A percentile compares a stretch with the other conserved stretches of the same genome.
Evolutionary conservation across 2,797 vertebrate genomes (phyloP).

Genomic region (Darevskia mixta): DNA sequence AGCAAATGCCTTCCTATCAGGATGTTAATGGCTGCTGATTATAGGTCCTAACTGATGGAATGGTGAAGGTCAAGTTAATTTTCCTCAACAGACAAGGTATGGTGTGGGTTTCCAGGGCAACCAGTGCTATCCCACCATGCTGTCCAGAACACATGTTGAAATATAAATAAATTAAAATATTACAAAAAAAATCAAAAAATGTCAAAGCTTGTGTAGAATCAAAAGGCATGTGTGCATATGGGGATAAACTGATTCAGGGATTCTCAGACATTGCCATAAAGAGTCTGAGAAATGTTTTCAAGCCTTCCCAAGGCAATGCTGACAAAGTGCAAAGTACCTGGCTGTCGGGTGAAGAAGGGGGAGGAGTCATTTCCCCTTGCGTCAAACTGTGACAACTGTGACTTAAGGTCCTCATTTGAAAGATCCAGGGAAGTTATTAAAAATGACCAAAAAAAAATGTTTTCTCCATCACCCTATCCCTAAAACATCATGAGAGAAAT

Average conservation of each 20-base stretch:
- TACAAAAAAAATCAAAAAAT: slow-evolving; percentile 18
- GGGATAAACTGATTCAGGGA: background rate
- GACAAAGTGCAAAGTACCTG: background rate
- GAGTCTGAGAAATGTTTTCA: background rate
- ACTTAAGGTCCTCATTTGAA: background rate
- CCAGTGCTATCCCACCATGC: background rate
- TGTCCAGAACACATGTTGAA: slow-evolving; percentile 34
- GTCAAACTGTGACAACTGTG: background rate
- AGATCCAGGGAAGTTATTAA: background rate
- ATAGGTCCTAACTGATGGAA: slow-evolving; percentile 34
- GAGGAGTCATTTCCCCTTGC: background rate
- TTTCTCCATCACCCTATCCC: background rate
- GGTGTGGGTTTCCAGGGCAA: slow-evolving; percentile 20
- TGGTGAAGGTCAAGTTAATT: slow-evolving; percentile 36
- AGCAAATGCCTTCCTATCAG: slow-evolving; percentile 1
- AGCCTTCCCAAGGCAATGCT: background rate
- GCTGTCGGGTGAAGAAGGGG: background rate
- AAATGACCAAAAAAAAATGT: background rate
- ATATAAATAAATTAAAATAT: slow-evolving; percentile 36
- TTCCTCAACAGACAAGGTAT: slow-evolving; percentile 29
- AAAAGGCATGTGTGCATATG: background rate
- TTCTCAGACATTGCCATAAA: background rate
- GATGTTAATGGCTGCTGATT: slow-evolving; percentile 7
- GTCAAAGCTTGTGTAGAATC: slow-evolving; percentile 22
- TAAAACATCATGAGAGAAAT: background rate